These are phyloP conservation scores for Magallana nippona DNA, from an alignment of 2,888 invertebrate species.

Conservation along the genomic window DNA sequence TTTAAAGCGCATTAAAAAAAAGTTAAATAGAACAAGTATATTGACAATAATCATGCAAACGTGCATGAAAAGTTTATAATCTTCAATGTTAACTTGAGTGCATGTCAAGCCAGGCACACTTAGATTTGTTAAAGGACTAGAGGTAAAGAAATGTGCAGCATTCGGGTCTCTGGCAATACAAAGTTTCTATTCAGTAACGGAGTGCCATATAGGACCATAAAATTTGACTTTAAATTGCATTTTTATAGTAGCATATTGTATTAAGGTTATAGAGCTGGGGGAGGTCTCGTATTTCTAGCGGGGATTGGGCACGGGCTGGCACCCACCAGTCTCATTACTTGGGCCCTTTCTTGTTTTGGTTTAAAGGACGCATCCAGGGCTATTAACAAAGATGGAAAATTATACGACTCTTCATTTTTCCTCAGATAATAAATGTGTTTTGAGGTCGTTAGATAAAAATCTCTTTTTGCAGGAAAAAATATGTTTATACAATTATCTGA, in stretches of 20 bases:
- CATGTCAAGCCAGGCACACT: not conserved
- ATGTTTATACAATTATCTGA: not conserved
- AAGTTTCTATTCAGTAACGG: too few species aligned
- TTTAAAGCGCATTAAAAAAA: not conserved
- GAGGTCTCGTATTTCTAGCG: not conserved
- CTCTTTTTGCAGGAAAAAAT: not conserved
- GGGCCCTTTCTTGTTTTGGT: not conserved
- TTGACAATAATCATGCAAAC: not conserved
- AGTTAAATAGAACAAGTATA: not conserved
- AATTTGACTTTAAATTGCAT: not conserved
- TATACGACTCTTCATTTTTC: slow-evolving; percentile 18
- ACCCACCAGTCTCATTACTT: not conserved
- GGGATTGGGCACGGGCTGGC: not conserved
- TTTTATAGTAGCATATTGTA: not conserved
- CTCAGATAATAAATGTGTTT: slow-evolving; percentile 16
- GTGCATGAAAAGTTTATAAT: not conserved
- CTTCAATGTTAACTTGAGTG: not conserved
- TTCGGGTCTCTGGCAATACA: too few species aligned
- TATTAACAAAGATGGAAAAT: not conserved
- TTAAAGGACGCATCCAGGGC: not conserved
- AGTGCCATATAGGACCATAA: not conserved
- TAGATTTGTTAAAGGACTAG: not conserved
- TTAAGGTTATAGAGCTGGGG: not conserved
- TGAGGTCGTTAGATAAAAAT: not conserved
- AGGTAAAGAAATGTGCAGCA: too few species aligned